Percentiles rank a stretch among this genome's conserved stretches.
phyloP scores from a whole-genome alignment of 2,797 vertebrate genomes.

The Eutrigla gurnardus region DNA sequence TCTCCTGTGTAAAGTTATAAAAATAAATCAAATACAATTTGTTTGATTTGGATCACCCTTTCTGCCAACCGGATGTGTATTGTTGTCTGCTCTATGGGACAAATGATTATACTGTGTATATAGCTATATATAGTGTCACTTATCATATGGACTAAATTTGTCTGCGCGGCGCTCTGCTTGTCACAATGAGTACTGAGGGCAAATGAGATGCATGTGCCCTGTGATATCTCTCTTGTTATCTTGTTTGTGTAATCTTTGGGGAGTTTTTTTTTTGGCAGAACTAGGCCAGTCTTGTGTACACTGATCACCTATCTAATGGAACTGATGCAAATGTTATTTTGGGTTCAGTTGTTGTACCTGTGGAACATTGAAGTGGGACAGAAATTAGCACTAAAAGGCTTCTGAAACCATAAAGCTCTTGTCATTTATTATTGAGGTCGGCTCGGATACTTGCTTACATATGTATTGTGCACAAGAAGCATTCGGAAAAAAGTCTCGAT shows the following conservation, averaged over 20 bases:
- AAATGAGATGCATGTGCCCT: slow-evolving; percentile 62
- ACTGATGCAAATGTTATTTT: slow-evolving; percentile 73
- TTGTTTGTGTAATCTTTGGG: slow-evolving; percentile 76
- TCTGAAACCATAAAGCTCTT: slow-evolving; percentile 36
- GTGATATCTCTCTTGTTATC: slow-evolving; percentile 66
- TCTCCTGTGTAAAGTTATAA: background rate
- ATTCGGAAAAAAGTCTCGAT: background rate
- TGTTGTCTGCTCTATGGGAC: background rate
- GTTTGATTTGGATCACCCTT: background rate
- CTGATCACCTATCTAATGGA: slow-evolving; percentile 69
- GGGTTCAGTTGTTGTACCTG: slow-evolving; percentile 55
- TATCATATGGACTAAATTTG: slow-evolving; percentile 66
- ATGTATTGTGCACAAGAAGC: slow-evolving; percentile 6
- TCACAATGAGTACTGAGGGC: slow-evolving; percentile 65
- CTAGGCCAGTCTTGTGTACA: slow-evolving; percentile 65
- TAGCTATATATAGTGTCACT: slow-evolving; percentile 63
- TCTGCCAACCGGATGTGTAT: background rate
- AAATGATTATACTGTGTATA: background rate
- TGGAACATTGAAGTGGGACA: slow-evolving; percentile 68
- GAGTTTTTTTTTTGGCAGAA: slow-evolving; percentile 75
- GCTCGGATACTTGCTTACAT: slow-evolving; percentile 11
- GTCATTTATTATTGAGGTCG: slow-evolving; percentile 55
- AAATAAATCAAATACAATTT: background rate
- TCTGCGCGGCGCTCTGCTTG: slow-evolving; percentile 53
- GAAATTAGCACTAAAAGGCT: slow-evolving; percentile 55